Percentiles rank a stretch among this genome's conserved stretches.
These are phyloP conservation scores for Cyphomyrus plagiostoma DNA, from an alignment of 2,113 vertebrate genomes.

Conservation along the genomic window DNA sequence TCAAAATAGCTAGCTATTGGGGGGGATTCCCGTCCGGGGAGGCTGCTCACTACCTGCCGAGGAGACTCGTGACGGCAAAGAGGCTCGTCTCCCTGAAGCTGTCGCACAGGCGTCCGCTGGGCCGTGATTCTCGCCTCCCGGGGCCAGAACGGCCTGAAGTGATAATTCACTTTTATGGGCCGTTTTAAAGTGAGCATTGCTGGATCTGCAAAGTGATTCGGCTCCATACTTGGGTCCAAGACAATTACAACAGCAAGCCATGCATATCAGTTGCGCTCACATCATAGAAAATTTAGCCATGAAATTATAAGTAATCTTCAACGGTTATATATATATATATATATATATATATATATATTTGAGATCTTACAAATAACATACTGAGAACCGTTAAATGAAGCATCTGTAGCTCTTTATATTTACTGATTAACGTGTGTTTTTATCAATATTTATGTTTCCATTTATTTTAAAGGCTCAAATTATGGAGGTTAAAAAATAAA, in stretches of 20 bases:
- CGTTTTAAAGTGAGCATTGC: conserved; percentile 59
- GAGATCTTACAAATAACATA: neutral
- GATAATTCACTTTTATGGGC: conserved; percentile 64
- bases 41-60: neutral
- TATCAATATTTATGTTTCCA: neutral
- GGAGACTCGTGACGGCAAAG: conserved; percentile 21
- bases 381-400: neutral
- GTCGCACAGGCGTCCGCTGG: conserved; percentile 36
- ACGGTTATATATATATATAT: neutral
- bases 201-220: conserved; percentile 54
- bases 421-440: neutral
- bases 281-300: conserved; percentile 51
- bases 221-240: conserved; percentile 63
- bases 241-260: conserved; percentile 70
- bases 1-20: neutral
- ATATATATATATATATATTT: neutral
- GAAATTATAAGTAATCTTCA: conserved; percentile 32
- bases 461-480: neutral
- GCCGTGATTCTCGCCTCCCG: conserved; percentile 39
- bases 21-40: neutral
- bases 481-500: neutral
- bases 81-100: conserved; percentile 29
- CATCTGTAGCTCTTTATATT: neutral
- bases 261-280: conserved; percentile 64
- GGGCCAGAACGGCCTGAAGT: conserved; percentile 43